These are phyloP conservation scores for Caenorhabditis sp. DNA, from an alignment of 2,888 invertebrate species.

Conservation along the genomic window DNA sequence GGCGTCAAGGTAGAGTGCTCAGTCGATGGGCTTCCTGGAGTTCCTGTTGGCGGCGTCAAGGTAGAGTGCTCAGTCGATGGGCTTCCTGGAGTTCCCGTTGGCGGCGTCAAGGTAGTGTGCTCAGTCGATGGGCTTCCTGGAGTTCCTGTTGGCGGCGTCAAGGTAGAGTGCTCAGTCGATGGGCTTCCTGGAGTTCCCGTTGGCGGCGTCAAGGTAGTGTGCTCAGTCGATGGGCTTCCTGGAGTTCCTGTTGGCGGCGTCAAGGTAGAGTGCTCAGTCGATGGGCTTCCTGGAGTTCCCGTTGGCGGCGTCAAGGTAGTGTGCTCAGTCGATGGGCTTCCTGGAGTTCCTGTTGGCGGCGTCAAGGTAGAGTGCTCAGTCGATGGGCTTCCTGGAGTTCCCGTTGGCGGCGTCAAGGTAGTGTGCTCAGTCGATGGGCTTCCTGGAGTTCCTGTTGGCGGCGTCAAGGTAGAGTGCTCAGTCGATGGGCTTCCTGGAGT, in stretches of 20 bases:
- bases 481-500: neutral
- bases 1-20: neutral
- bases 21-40: conserved; percentile 1
- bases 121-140: neutral
- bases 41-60: neutral
- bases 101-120: neutral
- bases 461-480: neutral
- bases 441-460: conserved; percentile 12
- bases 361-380: neutral
- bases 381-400: neutral
- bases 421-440: neutral
- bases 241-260: neutral
- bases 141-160: neutral
- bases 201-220: neutral
- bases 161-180: neutral
- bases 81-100: neutral
- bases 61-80: neutral
- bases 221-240: neutral
- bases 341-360: neutral
- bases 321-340: neutral
- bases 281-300: conserved; percentile 9
- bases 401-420: neutral
- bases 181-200: conserved; percentile 9
- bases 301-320: neutral
- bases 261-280: neutral